Base-by-base conservation (phyloP, 1,140 invertebrate species). In the Rhopalosiphum padi region DNA sequence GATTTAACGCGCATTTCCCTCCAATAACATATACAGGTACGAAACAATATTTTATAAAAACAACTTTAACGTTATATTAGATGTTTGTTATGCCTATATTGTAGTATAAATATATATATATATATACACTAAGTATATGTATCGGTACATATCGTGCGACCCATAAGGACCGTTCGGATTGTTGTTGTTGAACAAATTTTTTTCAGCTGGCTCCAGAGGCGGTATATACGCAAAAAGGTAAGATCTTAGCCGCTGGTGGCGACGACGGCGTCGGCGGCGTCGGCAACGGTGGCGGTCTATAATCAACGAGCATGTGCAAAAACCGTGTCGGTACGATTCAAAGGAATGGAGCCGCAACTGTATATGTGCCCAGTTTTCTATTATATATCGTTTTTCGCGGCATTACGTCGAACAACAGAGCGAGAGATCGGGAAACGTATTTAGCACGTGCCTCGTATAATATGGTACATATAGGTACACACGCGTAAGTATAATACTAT, bases 281-380 rank as follows among this genome's bases (percentile, higher is more conserved):
- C n/a, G 86, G 43, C 87, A n/a, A 43, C 43, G 85, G 87, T 35
- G 87, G 87, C 46, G 48, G 87, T 55, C 51, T 90, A 51, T 90
- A 90, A 90, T 90, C 88, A 90, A 90, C 88, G 51, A 89, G 87
- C 88, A 90, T 90, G 88, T 90, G 88, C 88, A 60, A 90, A 89
- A 90, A 90, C 53, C 51, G 88, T 35, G 88, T 41, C 88, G 88
- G 88, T 60, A 25, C 23, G 53, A 60, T 23, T 90, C 88, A 90
- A 90, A 90, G 88, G 88, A 30, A 87, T 18, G 60, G 60, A 21
- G 87, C 87, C 87, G 87, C 35, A 21, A 86, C 23, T 11, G 25
- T 48, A 43, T 87, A 46, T 87, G 86, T 46, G 86, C 43, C 30
- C 87, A 25, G 87, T 88, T 88, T 88, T 88, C 25, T 18, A 88